phyloP scores from a whole-genome alignment of 2,888 invertebrate species.

The Limnephilus rhombicus region DNA sequence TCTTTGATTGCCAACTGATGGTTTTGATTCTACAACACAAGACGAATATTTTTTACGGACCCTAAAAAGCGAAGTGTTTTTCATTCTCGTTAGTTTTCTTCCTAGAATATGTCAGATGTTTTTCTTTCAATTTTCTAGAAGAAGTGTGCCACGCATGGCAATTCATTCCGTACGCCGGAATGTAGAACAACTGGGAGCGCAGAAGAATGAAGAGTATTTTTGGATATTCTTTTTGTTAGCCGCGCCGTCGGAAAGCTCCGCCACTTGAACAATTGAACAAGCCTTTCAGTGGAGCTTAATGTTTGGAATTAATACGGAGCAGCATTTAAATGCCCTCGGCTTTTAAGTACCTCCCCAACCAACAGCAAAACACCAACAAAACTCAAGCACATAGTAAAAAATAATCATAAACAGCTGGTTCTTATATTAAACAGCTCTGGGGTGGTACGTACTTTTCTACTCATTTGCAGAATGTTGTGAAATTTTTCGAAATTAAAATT shows the following conservation, averaged over 20 bases:
- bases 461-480: not conserved
- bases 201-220: not conserved
- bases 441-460: not conserved
- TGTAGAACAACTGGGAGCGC: not conserved
- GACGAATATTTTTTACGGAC: not conserved
- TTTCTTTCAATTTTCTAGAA: not conserved
- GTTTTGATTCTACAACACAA: not conserved
- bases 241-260: slow-evolving; percentile 39
- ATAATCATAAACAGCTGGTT: not conserved
- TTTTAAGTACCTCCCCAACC: not conserved
- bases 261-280: slow-evolving; percentile 68
- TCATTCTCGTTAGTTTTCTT: not conserved
- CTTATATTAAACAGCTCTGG: not conserved
- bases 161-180: not conserved
- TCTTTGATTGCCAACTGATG: not conserved
- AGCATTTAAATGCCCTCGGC: slow-evolving; percentile 68
- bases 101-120: not conserved
- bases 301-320: slow-evolving; percentile 69
- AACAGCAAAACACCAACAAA: not conserved
- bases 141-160: not conserved
- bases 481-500: not conserved
- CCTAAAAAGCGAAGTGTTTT: not conserved
- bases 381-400: slow-evolving; percentile 7
- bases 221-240: slow-evolving; percentile 47
- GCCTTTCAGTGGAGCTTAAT: slow-evolving; percentile 70